phyloP scores from a whole-genome alignment of 2,888 invertebrate genomes.

The Eurois occulta region DNA sequence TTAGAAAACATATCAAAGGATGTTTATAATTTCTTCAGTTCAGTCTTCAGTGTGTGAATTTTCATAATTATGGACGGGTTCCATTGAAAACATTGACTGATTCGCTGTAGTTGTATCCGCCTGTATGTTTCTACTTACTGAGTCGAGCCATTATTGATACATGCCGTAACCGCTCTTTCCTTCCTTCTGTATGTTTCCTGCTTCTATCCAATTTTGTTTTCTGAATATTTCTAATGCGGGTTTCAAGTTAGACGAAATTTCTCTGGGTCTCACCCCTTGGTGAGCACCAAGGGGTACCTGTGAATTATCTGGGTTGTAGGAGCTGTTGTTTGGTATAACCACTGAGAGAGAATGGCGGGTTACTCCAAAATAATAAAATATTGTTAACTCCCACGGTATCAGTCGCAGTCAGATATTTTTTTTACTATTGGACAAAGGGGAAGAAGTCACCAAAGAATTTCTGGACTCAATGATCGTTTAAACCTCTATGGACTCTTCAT shows the following conservation, averaged over 20 bases:
- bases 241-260: neutral
- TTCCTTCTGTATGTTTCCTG: neutral
- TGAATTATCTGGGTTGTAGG: neutral
- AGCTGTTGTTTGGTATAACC: neutral
- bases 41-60: slow-evolving; percentile 8
- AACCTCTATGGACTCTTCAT: neutral
- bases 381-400: neutral
- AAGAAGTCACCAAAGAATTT: neutral
- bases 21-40: slow-evolving; percentile 21
- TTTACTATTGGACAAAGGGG: neutral
- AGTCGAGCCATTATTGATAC: slow-evolving; percentile 17
- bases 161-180: neutral
- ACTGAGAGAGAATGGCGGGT: neutral
- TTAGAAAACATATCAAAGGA: slow-evolving; percentile 18
- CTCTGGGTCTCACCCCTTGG: neutral
- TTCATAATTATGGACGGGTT: slow-evolving; percentile 13
- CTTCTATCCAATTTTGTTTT: neutral
- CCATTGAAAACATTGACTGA: slow-evolving; percentile 38
- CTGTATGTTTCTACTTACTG: slow-evolving; percentile 29
- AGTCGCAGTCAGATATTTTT: neutral
- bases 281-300: neutral
- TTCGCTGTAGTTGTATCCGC: slow-evolving; percentile 35
- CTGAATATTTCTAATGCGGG: too few species aligned
- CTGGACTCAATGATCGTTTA: neutral
- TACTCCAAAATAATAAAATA: neutral